phyloP scores from a whole-genome alignment of 2,888 invertebrate species.

The Amiota mariae region DNA sequence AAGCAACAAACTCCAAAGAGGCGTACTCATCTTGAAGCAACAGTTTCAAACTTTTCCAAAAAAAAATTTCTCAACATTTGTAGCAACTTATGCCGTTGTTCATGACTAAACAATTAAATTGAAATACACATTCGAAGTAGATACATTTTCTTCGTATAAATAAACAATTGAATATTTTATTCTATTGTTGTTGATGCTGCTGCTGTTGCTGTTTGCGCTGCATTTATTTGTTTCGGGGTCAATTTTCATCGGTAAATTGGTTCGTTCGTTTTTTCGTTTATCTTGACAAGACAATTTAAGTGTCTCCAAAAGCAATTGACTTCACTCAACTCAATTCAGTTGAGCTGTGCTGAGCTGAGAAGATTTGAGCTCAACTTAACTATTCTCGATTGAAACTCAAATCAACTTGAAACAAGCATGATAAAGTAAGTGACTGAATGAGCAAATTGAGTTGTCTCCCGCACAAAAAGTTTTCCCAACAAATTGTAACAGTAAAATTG shows the following conservation, averaged over 20 bases:
- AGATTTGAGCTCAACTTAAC: too few relatives aligned
- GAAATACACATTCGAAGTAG: neutral
- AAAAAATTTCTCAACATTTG: neutral
- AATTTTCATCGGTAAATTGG: constrained; percentile 16
- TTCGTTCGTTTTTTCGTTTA: too few relatives aligned
- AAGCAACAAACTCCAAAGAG: constrained; percentile 25
- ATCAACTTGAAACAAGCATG: neutral
- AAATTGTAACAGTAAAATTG: constrained; percentile 61
- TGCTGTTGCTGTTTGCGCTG: neutral
- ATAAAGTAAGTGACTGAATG: constrained; percentile 21
- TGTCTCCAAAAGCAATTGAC: constrained; percentile 17
- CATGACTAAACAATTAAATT: constrained; percentile 23
- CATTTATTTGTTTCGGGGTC: constrained; percentile 27
- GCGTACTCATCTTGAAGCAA: constrained; percentile 12
- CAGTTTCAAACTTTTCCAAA: neutral
- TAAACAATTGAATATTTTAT: constrained; percentile 10
- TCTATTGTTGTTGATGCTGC: neutral
- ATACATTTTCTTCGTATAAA: neutral
- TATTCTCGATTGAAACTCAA: neutral
- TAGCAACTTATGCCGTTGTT: constrained; percentile 1
- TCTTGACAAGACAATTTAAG: constrained; percentile 27
- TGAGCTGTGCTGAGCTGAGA: neutral
- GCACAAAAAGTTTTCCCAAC: constrained; percentile 9
- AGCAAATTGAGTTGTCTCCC: constrained; percentile 54
- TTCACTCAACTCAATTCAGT: neutral